Conservation (phyloP, 2,888 invertebrate genomes). For the Anaspis maculata region DNA sequence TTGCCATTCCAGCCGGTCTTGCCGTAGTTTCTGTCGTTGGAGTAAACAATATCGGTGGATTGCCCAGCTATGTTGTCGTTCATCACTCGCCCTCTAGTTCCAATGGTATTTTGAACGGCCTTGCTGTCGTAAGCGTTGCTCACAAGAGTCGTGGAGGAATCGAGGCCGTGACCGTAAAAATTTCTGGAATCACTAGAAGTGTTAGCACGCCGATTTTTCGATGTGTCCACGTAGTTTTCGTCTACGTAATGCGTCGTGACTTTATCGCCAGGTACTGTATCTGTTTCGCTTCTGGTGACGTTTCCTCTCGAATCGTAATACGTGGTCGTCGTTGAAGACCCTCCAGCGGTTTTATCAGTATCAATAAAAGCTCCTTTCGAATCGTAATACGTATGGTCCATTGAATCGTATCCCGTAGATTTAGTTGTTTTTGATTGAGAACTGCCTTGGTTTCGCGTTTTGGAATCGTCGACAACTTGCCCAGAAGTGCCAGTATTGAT, state of each 20-base stretch:
- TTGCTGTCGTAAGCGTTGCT: slow-evolving; percentile 35
- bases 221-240: neutral
- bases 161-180: slow-evolving; percentile 35
- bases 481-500: too few species aligned
- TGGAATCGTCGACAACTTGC: too few species aligned
- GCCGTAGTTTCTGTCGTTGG: slow-evolving; percentile 38
- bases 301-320: slow-evolving; percentile 40
- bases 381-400: too few species aligned
- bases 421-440: too few species aligned
- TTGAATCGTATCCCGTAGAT: too few species aligned
- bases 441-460: too few species aligned
- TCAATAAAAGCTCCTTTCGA: slow-evolving; percentile 4
- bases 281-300: slow-evolving; percentile 32
- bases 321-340: too few species aligned
- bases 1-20: slow-evolving; percentile 42
- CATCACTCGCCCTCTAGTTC: slow-evolving; percentile 42
- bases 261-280: slow-evolving; percentile 21
- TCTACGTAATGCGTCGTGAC: slow-evolving; percentile 1
- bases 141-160: slow-evolving; percentile 30
- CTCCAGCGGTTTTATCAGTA: neutral
- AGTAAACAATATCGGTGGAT: slow-evolving; percentile 35
- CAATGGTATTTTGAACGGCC: slow-evolving; percentile 38
- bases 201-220: neutral
- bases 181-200: slow-evolving; percentile 28
- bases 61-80: slow-evolving; percentile 45